Evolutionary conservation across 2,113 vertebrate species (phyloP).

Genomic region (Sphyrna mokarran): DNA sequence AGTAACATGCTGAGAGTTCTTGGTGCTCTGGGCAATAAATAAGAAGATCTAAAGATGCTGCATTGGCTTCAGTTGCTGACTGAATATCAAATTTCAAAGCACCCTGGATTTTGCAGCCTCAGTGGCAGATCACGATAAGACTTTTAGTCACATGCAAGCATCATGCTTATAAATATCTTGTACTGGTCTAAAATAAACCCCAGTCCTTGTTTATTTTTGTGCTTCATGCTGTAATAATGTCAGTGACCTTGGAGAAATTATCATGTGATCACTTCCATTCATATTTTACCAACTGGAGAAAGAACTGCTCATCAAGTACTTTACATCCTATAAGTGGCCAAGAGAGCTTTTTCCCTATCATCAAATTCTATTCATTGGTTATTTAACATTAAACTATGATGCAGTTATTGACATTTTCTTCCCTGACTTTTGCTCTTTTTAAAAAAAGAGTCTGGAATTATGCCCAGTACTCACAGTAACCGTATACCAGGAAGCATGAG

Average conservation of each 20-base stretch:
- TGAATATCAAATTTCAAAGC: conserved; percentile 20
- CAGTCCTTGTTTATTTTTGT: conserved; percentile 18
- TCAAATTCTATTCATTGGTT: background rate
- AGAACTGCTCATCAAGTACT: background rate
- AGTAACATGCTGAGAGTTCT: background rate
- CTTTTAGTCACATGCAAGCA: conserved; percentile 8
- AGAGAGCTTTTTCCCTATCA: background rate
- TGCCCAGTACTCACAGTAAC: conserved; percentile 29
- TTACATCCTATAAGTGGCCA: background rate
- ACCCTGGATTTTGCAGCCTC: background rate
- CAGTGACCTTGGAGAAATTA: conserved; percentile 34
- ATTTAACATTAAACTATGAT: background rate
- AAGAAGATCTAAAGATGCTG: background rate
- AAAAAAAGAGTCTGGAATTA: conserved; percentile 13
- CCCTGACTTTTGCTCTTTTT: background rate
- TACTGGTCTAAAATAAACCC: conserved; percentile 15
- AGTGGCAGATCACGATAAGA: conserved; percentile 28
- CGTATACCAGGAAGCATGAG: conserved; percentile 28
- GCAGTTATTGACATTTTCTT: conserved; percentile 30
- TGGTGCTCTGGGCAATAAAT: background rate
- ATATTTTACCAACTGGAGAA: conserved; percentile 24
- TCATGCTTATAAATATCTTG: conserved; percentile 33
- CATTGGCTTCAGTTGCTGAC: background rate
- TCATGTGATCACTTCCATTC: conserved; percentile 29
- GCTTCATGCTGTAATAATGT: conserved; percentile 8